phyloP scores from a whole-genome alignment of 2,797 vertebrate species.

The Galago senegalensis region DNA sequence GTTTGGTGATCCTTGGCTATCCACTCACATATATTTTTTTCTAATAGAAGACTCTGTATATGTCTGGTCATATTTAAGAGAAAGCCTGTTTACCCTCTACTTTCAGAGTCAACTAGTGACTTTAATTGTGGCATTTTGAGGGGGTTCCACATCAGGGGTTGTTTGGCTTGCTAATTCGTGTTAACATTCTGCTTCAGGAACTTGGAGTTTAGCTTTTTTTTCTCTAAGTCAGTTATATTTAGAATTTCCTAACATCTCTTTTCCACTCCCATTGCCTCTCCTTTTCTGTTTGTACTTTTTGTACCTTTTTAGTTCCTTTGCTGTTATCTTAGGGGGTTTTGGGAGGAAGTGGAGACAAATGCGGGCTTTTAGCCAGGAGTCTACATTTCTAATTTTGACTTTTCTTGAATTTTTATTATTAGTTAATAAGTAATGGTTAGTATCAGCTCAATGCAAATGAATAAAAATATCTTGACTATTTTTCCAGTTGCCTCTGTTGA shows the following conservation, averaged over 20 bases:
- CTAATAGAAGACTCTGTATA: neutral
- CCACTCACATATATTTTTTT: neutral
- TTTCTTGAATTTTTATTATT: constrained; percentile 63
- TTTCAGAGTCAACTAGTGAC: neutral
- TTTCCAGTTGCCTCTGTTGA: constrained; percentile 29
- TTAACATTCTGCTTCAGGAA: neutral
- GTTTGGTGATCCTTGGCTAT: neutral
- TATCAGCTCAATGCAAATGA: constrained; percentile 56
- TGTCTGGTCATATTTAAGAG: neutral
- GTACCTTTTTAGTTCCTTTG: neutral
- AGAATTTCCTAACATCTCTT: constrained; percentile 46
- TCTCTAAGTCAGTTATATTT: neutral
- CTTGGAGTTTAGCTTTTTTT: neutral
- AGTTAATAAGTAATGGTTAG: constrained; percentile 49
- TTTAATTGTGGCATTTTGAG: neutral
- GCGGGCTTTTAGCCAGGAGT: constrained; percentile 17
- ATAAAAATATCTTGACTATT: constrained; percentile 6
- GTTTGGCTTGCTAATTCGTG: neutral
- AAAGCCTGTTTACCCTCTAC: neutral
- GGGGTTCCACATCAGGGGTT: neutral
- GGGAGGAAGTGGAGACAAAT: constrained; percentile 43
- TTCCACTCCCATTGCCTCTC: neutral
- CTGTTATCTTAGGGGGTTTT: constrained; percentile 39
- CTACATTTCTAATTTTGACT: constrained; percentile 59
- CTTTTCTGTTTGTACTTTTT: constrained; percentile 43